phyloP scores from a whole-genome alignment of 2,888 invertebrate genomes.

The Tetragnatha montana region DNA sequence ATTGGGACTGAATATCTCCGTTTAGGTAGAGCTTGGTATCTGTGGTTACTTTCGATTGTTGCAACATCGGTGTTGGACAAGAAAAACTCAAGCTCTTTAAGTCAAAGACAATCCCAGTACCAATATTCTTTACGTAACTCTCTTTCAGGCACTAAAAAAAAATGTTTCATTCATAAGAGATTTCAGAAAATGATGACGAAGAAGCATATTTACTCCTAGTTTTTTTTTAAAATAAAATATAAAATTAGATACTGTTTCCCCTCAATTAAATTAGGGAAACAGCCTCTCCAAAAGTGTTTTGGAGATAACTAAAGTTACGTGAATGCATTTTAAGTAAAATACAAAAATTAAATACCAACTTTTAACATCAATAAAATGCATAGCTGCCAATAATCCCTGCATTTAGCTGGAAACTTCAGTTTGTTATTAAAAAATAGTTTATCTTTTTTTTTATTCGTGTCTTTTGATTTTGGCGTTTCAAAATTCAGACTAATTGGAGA shows the following conservation, averaged over 20 bases:
- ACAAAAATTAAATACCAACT: background rate
- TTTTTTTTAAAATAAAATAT: background rate
- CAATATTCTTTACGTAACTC: constrained; percentile 93
- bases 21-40: constrained; percentile 84
- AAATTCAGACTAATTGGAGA: no score
- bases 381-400: no score
- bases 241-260: no score
- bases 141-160: constrained; percentile 87
- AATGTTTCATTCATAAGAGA: background rate
- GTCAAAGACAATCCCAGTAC: constrained; percentile 88
- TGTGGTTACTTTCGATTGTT: constrained; percentile 72
- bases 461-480: no score
- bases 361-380: background rate
- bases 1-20: constrained; percentile 80
- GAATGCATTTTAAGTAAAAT: background rate
- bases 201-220: background rate
- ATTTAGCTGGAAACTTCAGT: no score
- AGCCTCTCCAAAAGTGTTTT: no score
- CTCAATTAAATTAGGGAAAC: no score
- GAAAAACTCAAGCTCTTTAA: constrained; percentile 86
- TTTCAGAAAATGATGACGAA: no score
- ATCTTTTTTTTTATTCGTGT: no score
- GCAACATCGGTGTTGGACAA: constrained; percentile 60
- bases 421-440: no score
- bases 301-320: background rate